Percentiles rank a stretch among this genome's conserved stretches.
These are phyloP conservation scores for Cavia porcellus DNA, from an alignment of 2,113 vertebrate species.

Conservation along the genomic window DNA sequence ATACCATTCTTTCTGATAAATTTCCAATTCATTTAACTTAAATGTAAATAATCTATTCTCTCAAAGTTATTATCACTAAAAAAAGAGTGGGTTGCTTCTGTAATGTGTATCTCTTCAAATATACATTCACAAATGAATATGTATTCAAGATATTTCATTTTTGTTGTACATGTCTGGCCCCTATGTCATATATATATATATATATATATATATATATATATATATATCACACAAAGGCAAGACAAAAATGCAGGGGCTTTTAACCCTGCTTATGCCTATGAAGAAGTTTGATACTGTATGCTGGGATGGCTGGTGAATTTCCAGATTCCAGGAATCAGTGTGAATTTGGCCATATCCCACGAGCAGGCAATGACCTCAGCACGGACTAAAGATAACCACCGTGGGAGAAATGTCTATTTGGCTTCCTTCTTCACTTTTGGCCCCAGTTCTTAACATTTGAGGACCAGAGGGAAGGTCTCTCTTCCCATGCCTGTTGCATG, in stretches of 20 bases:
- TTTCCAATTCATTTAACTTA: background rate
- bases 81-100: background rate
- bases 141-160: background rate
- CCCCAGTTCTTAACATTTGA: constrained; percentile 69
- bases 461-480: constrained; percentile 31
- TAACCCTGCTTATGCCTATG: constrained; percentile 12
- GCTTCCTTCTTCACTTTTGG: constrained; percentile 73
- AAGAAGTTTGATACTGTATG: constrained; percentile 22
- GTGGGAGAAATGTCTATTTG: constrained; percentile 74
- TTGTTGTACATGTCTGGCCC: background rate
- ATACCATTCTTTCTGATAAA: constrained; percentile 25
- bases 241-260: constrained; percentile 4
- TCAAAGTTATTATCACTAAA: background rate
- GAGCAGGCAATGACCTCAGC: constrained; percentile 74
- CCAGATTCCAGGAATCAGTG: constrained; percentile 62
- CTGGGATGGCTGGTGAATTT: constrained; percentile 39
- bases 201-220: background rate
- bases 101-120: background rate
- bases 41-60: constrained; percentile 23
- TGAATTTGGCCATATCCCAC: constrained; percentile 64
- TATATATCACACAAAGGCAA: background rate
- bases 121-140: background rate
- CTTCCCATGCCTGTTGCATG: constrained; percentile 39
- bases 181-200: background rate
- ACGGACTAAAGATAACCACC: constrained; percentile 81